A percentile compares a stretch with the other conserved stretches of the same genome.
These are phyloP conservation scores for Hoplias malabaricus DNA, from an alignment of 2,113 vertebrate species.

Conservation along the genomic window DNA sequence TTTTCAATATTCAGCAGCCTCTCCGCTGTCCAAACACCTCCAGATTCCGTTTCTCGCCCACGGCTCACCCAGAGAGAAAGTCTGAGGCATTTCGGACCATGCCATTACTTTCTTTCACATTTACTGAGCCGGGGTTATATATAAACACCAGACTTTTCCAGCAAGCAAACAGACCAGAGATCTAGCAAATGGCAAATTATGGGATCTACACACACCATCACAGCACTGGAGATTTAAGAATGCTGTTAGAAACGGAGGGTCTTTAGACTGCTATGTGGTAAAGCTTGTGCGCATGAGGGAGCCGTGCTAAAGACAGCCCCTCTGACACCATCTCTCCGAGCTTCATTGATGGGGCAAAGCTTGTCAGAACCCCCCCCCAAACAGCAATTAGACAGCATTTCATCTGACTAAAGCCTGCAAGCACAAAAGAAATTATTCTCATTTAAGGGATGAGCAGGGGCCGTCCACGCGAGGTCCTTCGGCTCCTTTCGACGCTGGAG, in stretches of 20 bases:
- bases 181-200: too few relatives aligned
- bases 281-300: background rate
- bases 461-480: conserved; percentile 30
- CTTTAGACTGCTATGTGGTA: background rate
- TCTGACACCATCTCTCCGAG: conserved; percentile 3
- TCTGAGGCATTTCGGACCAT: too few relatives aligned
- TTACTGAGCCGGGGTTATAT: too few relatives aligned
- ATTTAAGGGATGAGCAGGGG: conserved; percentile 46
- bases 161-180: too few relatives aligned
- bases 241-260: background rate
- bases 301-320: background rate
- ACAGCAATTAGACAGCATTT: conserved; percentile 65
- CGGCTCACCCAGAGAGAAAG: too few relatives aligned
- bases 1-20: too few relatives aligned
- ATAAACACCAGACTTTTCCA: too few relatives aligned
- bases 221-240: background rate
- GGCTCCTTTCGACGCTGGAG: conserved; percentile 59
- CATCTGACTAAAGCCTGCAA: conserved; percentile 57
- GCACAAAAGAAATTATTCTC: conserved; percentile 66
- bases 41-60: too few relatives aligned
- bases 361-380: conserved; percentile 56
- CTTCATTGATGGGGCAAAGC: background rate
- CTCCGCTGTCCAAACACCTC: too few relatives aligned
- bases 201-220: background rate
- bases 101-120: too few relatives aligned